A percentile compares a stretch with the other conserved stretches of the same genome.
phyloP scores from a whole-genome alignment of 2,888 invertebrate species.

The Leptothorax acervorum region DNA sequence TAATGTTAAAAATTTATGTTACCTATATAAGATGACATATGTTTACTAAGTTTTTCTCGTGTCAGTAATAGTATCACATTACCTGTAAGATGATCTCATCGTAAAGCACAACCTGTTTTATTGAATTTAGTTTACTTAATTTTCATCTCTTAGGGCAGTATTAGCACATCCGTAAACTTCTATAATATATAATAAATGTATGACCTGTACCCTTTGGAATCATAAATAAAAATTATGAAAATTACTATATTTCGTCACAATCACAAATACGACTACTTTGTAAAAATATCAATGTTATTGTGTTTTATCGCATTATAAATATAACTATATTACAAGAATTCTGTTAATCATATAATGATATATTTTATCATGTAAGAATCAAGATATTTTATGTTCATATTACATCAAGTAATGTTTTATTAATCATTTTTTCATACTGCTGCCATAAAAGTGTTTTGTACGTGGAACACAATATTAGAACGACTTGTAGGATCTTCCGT shows the following conservation, averaged over 20 bases:
- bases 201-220: slow-evolving; percentile 60
- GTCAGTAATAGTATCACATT: slow-evolving; percentile 16
- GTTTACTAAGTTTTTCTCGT: slow-evolving; percentile 1
- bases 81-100: slow-evolving; percentile 37
- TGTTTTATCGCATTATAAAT: background rate
- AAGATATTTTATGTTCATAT: background rate
- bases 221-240: slow-evolving; percentile 59
- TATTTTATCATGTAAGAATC: background rate
- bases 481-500: background rate
- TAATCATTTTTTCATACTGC: background rate
- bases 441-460: background rate
- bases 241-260: slow-evolving; percentile 15
- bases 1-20: slow-evolving; percentile 6
- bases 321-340: slow-evolving; percentile 4
- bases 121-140: slow-evolving; percentile 31
- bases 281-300: background rate
- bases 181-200: slow-evolving; percentile 60
- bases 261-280: background rate
- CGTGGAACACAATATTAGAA: background rate
- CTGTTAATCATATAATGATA: background rate
- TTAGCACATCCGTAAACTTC: slow-evolving; percentile 49
- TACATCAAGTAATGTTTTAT: background rate
- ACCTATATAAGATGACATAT: background rate
- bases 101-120: slow-evolving; percentile 30
- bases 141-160: slow-evolving; percentile 46